phyloP scores from a whole-genome alignment of 2,888 invertebrate genomes.

The Lepidocyrtinus sp. region DNA sequence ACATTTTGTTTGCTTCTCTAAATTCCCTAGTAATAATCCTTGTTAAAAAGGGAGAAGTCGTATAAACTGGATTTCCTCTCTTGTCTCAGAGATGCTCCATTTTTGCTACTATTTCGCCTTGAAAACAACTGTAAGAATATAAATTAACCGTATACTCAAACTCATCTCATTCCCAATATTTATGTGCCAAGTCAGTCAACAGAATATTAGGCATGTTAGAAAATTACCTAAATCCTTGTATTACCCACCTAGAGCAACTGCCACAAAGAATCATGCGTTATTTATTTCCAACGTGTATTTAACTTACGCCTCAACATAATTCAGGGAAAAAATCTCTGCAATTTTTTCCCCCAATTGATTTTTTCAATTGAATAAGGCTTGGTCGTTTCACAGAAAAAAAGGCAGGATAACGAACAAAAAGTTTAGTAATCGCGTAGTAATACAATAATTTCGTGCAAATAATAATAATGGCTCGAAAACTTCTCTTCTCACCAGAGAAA shows the following conservation, averaged over 20 bases:
- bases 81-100: slow-evolving; percentile 49
- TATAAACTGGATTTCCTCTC: slow-evolving; percentile 55
- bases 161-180: slow-evolving; percentile 17
- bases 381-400: background rate
- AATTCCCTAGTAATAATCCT: background rate
- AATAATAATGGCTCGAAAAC: slow-evolving; percentile 26
- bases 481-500: too few species aligned
- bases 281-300: background rate
- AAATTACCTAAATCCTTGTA: background rate
- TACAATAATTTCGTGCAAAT: slow-evolving; percentile 34
- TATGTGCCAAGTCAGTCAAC: slow-evolving; percentile 48
- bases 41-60: slow-evolving; percentile 19
- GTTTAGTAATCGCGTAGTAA: slow-evolving; percentile 27
- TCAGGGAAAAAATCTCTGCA: background rate
- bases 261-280: background rate
- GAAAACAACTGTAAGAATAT: slow-evolving; percentile 36
- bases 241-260: slow-evolving; percentile 7
- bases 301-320: background rate
- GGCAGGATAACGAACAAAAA: background rate
- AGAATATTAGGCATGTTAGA: background rate
- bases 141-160: background rate
- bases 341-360: background rate
- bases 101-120: slow-evolving; percentile 36
- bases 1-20: slow-evolving; percentile 55
- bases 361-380: background rate